Conservation (phyloP, 92 coral and sea anemone species). For the Zoanthus gigantus region DNA sequence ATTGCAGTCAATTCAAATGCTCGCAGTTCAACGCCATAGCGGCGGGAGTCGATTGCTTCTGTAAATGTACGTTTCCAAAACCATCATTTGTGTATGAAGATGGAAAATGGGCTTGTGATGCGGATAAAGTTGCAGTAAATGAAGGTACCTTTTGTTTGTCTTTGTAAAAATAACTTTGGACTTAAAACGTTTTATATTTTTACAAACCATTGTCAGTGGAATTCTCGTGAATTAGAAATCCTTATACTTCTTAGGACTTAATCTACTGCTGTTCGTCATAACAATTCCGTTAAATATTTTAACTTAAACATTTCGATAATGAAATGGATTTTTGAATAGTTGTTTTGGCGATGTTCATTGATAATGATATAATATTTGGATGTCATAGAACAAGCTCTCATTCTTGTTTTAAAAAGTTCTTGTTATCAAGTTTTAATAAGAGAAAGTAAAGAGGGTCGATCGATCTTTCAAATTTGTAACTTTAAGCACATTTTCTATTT, state of each 20-base stretch:
- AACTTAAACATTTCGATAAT: neutral
- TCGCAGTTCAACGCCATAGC: neutral
- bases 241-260: neutral
- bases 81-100: conserved; percentile 22
- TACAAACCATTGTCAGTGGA: neutral
- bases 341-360: neutral
- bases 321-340: neutral
- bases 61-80: neutral
- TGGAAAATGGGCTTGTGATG: conserved; percentile 22
- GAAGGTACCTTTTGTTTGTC: neutral
- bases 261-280: neutral
- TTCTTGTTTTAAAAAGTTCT: neutral
- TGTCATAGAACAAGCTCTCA: neutral
- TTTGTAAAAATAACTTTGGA: neutral
- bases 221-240: neutral
- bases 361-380: neutral
- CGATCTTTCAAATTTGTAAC: neutral
- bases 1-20: neutral
- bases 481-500: neutral
- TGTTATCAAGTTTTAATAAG: neutral
- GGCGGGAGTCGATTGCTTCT: neutral
- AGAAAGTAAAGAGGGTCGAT: neutral
- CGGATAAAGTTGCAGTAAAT: neutral
- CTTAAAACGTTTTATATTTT: too few relatives aligned
- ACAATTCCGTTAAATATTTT: neutral